Base-by-base conservation (phyloP, 2,797 vertebrate species). In the Clarias laeviceps region DNA sequence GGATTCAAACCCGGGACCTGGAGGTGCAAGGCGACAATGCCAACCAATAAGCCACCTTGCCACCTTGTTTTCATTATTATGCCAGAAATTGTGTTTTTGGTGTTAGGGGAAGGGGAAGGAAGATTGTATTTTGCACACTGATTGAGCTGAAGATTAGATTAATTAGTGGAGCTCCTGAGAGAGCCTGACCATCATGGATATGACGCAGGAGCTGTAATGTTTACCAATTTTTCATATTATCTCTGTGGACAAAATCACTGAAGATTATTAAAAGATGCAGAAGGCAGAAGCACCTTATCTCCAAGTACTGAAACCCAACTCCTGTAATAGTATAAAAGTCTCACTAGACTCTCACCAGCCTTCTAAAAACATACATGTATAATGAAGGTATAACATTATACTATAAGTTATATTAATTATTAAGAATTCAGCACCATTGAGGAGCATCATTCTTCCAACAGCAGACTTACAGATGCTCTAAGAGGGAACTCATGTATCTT, bases 401-500 rank as follows among this genome's bases (percentile, higher is more conserved):
- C 8, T 77, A 54, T 54, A 54, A 22, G 18, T 22, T 77, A 1
- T 7, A 32, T 8, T 32, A 54, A 54, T 56, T 32, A 54, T 29
- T 29, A 57, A 32, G 54, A 76, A 20, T 59, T 59, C 27, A 59
- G 11, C 54, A 77, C 27, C 50, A 68, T 11, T 32, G 6, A 45
- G 54, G 18, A 59, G 24, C 20, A 68, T 9, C 2, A 20, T 69
- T 37, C 59, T 50, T 50, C 12, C 12, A 66, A 68, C 57, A 66
- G 22, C 50, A 84, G 62, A 69, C 54, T 40, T 66, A 11, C 7
- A 66, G 34, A 50, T 18, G n/a, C 29, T 56, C 61, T 54, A 40
- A 37, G 82, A 66, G 4, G 34, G 27, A 87, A 83, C 88, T 85
- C 87, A 32, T 17, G 29, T 66, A 32, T 54, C n/a, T 65, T 80